phyloP scores from a whole-genome alignment of 2,888 invertebrate genomes.

The Tenthredo mesomela region DNA sequence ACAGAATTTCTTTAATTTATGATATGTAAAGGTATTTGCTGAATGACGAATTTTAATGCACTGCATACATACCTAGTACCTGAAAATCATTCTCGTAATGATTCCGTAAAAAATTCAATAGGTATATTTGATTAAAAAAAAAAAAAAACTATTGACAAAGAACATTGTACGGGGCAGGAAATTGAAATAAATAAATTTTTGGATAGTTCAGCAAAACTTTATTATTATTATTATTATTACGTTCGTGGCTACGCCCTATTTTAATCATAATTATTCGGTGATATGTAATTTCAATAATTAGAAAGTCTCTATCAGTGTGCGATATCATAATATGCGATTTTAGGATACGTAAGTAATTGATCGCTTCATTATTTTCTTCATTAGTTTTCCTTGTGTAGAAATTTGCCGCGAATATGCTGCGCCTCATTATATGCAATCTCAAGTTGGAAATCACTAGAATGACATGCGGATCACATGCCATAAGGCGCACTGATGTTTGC shows the following conservation, averaged over 20 bases:
- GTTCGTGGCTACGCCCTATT: background rate
- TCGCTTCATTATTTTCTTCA: no score
- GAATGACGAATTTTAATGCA: background rate
- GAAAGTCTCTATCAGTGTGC: no score
- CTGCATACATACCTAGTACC: no score
- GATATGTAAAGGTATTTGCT: background rate
- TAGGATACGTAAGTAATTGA: no score
- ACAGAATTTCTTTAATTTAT: background rate
- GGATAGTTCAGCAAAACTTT: slow-evolving; percentile 3
- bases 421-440: no score
- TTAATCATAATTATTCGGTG: background rate
- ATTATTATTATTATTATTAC: no score
- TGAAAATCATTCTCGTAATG: background rate
- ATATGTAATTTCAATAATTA: background rate
- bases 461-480: no score
- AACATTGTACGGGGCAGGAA: background rate
- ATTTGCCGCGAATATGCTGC: no score
- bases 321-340: no score
- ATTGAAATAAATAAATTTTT: background rate
- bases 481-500: no score
- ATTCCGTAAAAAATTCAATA: background rate
- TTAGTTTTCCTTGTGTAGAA: no score
- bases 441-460: no score
- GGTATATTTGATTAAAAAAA: background rate
- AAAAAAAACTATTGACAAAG: background rate